Base-by-base conservation (phyloP, 2,113 vertebrate genomes). In the Cacatua alba region DNA sequence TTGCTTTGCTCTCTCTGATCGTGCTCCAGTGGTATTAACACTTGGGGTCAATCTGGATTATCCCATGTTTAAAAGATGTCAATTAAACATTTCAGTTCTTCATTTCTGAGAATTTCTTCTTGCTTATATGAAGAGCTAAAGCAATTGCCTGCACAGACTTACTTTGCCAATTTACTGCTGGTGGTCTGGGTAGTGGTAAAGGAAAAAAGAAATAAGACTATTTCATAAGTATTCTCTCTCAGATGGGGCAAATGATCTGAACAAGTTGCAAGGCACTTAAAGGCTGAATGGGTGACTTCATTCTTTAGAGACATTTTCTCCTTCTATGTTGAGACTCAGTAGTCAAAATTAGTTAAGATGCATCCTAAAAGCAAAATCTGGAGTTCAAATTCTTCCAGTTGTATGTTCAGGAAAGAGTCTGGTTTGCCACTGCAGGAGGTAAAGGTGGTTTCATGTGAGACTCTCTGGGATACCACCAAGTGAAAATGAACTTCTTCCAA, bases 11-110 rank as follows among this genome's bases (percentile, higher is more conserved):
- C 95, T 69, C 92, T 95, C 88, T 95, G 95, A 97, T 94, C 94
- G 17, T 91, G 82, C 92, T 92, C 91, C 95, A 95, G 90, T 79
- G 67, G 92, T 92, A 96, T 97, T 97, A 96, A 96, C 95, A 87
- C 44, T 96, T 85, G 67, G 88, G 96, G 96, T 96, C 95, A 97
- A 94, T 96, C 96, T 96, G 96, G 96, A 96, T 96, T 96, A 96
- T 96, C 95, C 90, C 70, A 69, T 89, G 63, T 96, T 94, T 94
- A 94, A 96, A 95, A 94, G 83, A 92, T 94, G 70, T 65, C 81
- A 96, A 94, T 96, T 97, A 97, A 96, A 91, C 86, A 89, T 65
- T 93, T 96, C 69, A 82, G 0, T 92, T 72, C 90, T 79, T 95
- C 86, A 92, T 95, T 96, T 96, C 74, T 85, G 81, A 63, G 57